phyloP scores from a whole-genome alignment of 2,113 vertebrate species.

The Phylloscopus trochilus region DNA sequence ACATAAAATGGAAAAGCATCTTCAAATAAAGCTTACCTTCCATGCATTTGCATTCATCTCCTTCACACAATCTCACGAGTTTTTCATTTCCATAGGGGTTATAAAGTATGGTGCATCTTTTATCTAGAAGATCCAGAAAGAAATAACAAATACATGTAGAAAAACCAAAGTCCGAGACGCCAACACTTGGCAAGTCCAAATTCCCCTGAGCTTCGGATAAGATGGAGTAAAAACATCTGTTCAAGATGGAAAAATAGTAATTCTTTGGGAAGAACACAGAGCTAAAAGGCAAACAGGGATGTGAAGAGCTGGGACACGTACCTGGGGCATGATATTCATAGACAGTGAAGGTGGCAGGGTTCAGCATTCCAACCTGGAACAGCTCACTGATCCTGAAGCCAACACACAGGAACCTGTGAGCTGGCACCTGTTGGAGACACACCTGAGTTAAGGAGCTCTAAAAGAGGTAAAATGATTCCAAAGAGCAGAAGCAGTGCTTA shows the following conservation, averaged over 20 bases:
- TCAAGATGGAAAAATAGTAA: neutral
- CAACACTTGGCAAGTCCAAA: neutral
- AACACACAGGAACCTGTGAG: constrained; percentile 71
- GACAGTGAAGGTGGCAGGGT: constrained; percentile 78
- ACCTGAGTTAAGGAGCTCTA: neutral
- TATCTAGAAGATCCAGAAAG: constrained; percentile 72
- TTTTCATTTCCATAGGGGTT: constrained; percentile 70
- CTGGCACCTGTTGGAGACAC: constrained; percentile 75
- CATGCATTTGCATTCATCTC: constrained; percentile 84
- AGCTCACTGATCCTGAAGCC: constrained; percentile 77
- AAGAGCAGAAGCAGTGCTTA: neutral
- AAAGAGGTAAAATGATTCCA: neutral
- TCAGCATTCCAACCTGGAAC: constrained; percentile 76
- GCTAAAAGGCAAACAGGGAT: neutral
- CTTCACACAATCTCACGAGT: constrained; percentile 84
- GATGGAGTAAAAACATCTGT: neutral
- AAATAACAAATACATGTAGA: neutral
- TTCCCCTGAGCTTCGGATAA: neutral
- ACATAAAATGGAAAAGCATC: neutral
- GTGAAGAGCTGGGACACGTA: neutral
- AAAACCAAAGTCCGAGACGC: neutral
- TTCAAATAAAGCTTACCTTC: constrained; percentile 77
- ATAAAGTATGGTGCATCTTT: constrained; percentile 81
- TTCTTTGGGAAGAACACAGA: neutral
- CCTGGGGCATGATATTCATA: constrained; percentile 82